A percentile compares a stretch with the other conserved stretches of the same genome.
Evolutionary conservation across 2,888 invertebrate species (phyloP).

Genomic region (Cactoblastis cactorum): DNA sequence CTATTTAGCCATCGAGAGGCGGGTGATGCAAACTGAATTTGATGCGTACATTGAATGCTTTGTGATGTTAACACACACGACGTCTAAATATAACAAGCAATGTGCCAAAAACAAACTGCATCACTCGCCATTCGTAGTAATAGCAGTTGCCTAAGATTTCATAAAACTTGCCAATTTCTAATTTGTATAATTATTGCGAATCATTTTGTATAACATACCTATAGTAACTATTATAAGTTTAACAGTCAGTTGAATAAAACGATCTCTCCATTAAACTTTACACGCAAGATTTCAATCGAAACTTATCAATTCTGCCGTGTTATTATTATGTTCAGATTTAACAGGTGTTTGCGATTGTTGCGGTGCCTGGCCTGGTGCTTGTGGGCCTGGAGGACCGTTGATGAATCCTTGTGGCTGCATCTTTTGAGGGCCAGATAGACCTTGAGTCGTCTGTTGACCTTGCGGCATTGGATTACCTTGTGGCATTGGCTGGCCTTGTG

Average conservation of each 20-base stretch:
- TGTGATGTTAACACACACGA: not conserved
- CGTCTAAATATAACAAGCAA: not conserved
- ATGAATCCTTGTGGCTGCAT: slow-evolving; percentile 35
- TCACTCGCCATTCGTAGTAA: not conserved
- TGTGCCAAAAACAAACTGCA: not conserved
- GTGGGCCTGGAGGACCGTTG: slow-evolving; percentile 36
- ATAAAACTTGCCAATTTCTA: slow-evolving; percentile 20
- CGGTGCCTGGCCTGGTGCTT: slow-evolving; percentile 25
- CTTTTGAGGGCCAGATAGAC: slow-evolving; percentile 33
- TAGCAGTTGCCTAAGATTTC: slow-evolving; percentile 3
- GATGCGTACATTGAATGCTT: not conserved
- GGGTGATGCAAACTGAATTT: not conserved
- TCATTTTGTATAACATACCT: slow-evolving; percentile 28
- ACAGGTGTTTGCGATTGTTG: slow-evolving; percentile 49
- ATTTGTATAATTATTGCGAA: slow-evolving; percentile 35
- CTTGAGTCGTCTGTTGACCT: slow-evolving; percentile 32
- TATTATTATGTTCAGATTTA: slow-evolving; percentile 66
- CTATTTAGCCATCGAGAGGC: not conserved
- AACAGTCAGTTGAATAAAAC: slow-evolving; percentile 48
- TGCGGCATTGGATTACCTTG: slow-evolving; percentile 22
- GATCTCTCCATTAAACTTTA: slow-evolving; percentile 29
- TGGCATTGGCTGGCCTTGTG: slow-evolving; percentile 21
- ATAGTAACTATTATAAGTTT: slow-evolving; percentile 19
- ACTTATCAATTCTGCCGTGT: slow-evolving; percentile 88
- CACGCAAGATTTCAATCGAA: slow-evolving; percentile 81